phyloP scores from a whole-genome alignment of 2,888 invertebrate species.

The Drosophila kuntzei region DNA sequence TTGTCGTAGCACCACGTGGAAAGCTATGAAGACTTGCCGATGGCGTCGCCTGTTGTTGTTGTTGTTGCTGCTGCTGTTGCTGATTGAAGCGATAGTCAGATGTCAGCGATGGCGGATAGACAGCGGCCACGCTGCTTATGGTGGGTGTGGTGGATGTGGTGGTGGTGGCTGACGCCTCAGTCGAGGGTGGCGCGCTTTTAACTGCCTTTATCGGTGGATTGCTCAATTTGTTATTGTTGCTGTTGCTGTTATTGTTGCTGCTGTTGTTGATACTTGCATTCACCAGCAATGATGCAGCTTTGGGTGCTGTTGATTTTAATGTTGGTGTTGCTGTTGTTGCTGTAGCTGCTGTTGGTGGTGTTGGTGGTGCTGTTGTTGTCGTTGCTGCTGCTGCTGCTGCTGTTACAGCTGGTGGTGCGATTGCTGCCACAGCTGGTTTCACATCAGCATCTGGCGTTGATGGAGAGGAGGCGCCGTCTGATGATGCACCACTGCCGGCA shows the following conservation, averaged over 20 bases:
- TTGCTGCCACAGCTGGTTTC: constrained; percentile 59
- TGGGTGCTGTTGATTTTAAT: constrained; percentile 35
- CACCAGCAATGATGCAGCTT: constrained; percentile 34
- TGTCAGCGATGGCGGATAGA: constrained; percentile 59
- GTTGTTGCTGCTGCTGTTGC: constrained; percentile 48
- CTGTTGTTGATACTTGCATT: constrained; percentile 26
- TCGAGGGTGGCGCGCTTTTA: constrained; percentile 65
- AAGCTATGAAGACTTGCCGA: constrained; percentile 52
- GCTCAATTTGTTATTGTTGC: constrained; percentile 55
- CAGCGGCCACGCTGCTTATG: constrained; percentile 59
- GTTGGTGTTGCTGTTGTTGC: constrained; percentile 24
- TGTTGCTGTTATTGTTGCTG: constrained; percentile 17
- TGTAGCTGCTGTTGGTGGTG: constrained; percentile 26
- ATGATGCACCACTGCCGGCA: constrained; percentile 26
- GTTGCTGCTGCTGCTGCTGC: constrained; percentile 22
- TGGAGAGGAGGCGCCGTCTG: constrained; percentile 15
- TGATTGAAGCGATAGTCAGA: constrained; percentile 69
- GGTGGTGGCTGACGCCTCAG: constrained; percentile 70
- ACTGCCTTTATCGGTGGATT: constrained; percentile 76
- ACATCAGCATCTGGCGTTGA: constrained; percentile 43
- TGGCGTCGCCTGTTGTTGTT: constrained; percentile 38
- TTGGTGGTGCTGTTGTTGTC: constrained; percentile 22
- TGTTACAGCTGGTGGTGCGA: constrained; percentile 12
- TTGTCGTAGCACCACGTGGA: constrained; percentile 53
- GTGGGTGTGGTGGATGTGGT: constrained; percentile 73